A percentile compares a stretch with the other conserved stretches of the same genome.
Evolutionary conservation across 2,797 vertebrate species (phyloP).

Genomic region (Premnoplex brunnescens): DNA sequence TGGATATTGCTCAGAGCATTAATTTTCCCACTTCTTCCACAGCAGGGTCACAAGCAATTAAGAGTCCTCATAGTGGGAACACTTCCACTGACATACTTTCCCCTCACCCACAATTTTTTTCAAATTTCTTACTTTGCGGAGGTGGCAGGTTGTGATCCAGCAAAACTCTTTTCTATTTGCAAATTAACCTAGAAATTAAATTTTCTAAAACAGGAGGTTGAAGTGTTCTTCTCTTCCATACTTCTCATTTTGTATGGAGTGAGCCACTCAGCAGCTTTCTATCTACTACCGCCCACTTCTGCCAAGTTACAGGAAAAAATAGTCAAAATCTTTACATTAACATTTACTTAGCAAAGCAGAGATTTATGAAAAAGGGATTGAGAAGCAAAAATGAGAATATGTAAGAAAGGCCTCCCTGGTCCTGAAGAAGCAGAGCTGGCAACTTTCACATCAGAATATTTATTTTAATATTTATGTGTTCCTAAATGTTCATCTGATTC

Average conservation of each 20-base stretch:
- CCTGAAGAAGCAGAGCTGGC: background rate
- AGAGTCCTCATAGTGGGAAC: background rate
- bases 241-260: background rate
- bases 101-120: background rate
- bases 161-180: background rate
- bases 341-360: background rate
- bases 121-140: background rate
- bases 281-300: background rate
- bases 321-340: background rate
- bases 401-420: background rate
- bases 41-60: constrained; percentile 58
- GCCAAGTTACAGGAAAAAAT: background rate
- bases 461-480: background rate
- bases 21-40: constrained; percentile 38
- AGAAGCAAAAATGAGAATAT: background rate
- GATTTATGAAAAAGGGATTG: background rate
- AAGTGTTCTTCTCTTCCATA: background rate
- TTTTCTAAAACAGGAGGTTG: background rate
- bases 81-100: constrained; percentile 2
- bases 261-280: background rate
- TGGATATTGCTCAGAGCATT: constrained; percentile 52
- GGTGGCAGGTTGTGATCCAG: background rate
- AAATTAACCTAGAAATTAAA: background rate
- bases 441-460: background rate
- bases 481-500: background rate